These are phyloP conservation scores for Lindbergichthys nudifrons DNA, from an alignment of 2,797 vertebrate species.

Conservation along the genomic window DNA sequence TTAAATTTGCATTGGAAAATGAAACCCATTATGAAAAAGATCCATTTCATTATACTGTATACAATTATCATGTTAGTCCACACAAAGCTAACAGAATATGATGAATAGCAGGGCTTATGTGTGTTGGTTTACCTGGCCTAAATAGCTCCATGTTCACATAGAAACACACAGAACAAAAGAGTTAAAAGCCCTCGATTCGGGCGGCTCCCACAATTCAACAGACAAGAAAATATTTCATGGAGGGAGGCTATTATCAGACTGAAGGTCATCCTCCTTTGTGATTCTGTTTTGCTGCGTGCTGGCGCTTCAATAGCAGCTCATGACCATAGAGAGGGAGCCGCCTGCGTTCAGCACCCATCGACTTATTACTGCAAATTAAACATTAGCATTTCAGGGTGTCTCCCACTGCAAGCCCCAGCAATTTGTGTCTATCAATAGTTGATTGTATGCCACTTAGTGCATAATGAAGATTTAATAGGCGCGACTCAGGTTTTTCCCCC, in stretches of 20 bases:
- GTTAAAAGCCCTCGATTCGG: conserved; percentile 67
- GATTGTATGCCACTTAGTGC: conserved; percentile 86
- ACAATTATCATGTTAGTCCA: conserved; percentile 45
- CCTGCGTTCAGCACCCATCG: conserved; percentile 54
- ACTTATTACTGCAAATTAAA: conserved; percentile 84
- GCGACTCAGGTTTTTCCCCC: conserved; percentile 69
- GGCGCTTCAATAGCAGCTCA: conserved; percentile 66
- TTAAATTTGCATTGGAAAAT: conserved; percentile 33
- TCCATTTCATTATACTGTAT: conserved; percentile 44
- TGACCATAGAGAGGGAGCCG: conserved; percentile 51
- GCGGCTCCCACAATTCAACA: conserved; percentile 48
- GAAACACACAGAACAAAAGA: conserved; percentile 67
- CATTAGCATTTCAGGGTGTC: conserved; percentile 82
- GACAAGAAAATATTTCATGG: conserved; percentile 54
- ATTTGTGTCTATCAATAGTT: conserved; percentile 87
- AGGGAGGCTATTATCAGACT: conserved; percentile 65
- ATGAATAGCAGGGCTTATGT: conserved; percentile 50
- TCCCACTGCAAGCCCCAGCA: conserved; percentile 78
- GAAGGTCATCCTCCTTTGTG: conserved; percentile 79
- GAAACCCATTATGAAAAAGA: conserved; percentile 28
- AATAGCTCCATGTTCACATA: conserved; percentile 53
- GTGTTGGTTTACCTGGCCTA: conserved; percentile 33
- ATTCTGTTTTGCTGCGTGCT: conserved; percentile 60
- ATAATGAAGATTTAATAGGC: conserved; percentile 88
- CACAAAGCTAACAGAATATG: conserved; percentile 43